Evolutionary conservation across 2,797 vertebrate genomes (phyloP), one percentile per base, ranked within the genome.

Genomic region (Ptychobarbus kaznakovi): DNA sequence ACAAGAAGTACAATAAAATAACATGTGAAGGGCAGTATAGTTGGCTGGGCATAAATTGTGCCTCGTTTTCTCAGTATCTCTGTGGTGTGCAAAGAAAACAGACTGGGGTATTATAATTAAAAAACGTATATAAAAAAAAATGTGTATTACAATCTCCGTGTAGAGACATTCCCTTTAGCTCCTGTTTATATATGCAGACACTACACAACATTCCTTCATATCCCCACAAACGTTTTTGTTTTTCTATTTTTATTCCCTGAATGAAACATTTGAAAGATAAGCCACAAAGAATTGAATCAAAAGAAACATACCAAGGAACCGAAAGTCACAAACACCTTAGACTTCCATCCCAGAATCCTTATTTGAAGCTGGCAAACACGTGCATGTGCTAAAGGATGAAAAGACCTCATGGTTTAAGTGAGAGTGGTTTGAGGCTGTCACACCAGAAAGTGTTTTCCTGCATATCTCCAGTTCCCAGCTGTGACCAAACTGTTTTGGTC

Each of bases 381-480:
- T 79, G 75, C 32, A 61, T 79, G 51, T 63, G 49, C 25, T 65
- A n/a, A 51, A 61, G 32, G 69, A 81, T 58, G 66, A 82, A 82
- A 56, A 79, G 13, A 51, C 80, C 81, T 82, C 61, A 32, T 49
- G 75, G 87, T 92, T 92, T 91, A 92, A 69, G 82, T 88, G 46
- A 82, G 51, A 80, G 89, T 66, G 84, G 88, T 86, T 44, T 73
- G 81, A 86, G 74, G 86, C 87, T 87, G 86, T 92, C 86, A 87
- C 85, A 87, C 65, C 75, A 76, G 20, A 86, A 81, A 85, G 35
- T 61, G 83, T 28, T 84, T 82, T 89, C 28, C 65, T 81, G 56
- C 89, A 81, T 92, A 91, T 93, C 91, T 91, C 82, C 80, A 83
- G 75, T 85, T 86, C 69, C 85, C 87, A 89, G 89, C 87, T 85